Percentiles rank a stretch among this genome's conserved stretches.
phyloP scores from a whole-genome alignment of 2,888 invertebrate species.

The Cybosia mesomella region DNA sequence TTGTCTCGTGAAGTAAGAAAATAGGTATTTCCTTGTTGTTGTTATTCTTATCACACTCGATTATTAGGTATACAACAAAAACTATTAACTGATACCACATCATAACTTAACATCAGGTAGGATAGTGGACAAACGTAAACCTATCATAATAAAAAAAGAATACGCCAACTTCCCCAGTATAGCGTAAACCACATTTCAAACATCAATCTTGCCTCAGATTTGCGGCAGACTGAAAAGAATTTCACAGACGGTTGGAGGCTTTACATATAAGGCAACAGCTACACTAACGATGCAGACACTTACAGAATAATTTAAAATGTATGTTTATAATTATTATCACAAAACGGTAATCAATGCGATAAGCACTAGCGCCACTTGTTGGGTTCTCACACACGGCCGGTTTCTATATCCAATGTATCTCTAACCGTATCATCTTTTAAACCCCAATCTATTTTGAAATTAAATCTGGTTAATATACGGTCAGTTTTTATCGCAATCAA shows the following conservation, averaged over 20 bases:
- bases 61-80: too few species aligned
- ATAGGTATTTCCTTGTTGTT: too few species aligned
- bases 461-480: conserved; percentile 7
- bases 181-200: background rate
- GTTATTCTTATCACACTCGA: too few species aligned
- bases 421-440: background rate
- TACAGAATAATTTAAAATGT: conserved; percentile 8
- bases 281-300: conserved; percentile 39
- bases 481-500: conserved; percentile 22
- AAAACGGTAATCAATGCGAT: conserved; percentile 15
- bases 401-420: background rate
- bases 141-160: background rate
- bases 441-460: background rate
- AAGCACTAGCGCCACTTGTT: background rate
- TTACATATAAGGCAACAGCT: conserved; percentile 21
- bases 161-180: background rate
- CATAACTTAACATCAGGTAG: too few species aligned
- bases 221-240: background rate
- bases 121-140: background rate
- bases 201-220: background rate
- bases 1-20: too few species aligned
- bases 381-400: background rate
- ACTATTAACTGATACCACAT: too few species aligned
- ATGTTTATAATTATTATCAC: conserved; percentile 14
- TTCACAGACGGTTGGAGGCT: background rate